A percentile compares a stretch with the other conserved stretches of the same genome.
Conservation (phyloP, 2,113 vertebrate species). For the Dicrurus megarhynchus region DNA sequence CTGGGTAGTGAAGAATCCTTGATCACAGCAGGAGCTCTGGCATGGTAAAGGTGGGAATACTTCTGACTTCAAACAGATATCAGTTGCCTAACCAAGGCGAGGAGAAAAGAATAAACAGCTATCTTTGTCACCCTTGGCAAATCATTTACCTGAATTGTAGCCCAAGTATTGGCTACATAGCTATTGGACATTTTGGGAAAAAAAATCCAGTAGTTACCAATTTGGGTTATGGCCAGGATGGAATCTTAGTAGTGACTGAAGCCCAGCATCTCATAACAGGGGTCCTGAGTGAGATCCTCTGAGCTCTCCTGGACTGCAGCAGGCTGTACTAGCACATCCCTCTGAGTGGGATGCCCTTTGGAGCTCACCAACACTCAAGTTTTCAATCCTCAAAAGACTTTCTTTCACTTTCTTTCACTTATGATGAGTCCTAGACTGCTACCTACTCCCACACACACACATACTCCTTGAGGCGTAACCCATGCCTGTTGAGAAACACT, state of each 20-base stretch:
- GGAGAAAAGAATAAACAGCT: neutral
- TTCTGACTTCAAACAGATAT: neutral
- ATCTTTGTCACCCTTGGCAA: neutral
- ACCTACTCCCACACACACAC: no score
- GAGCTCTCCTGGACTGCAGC: neutral
- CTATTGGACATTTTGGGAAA: neutral
- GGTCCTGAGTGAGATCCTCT: neutral
- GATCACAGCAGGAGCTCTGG: neutral
- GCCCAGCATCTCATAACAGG: neutral
- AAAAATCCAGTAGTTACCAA: neutral
- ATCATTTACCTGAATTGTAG: neutral
- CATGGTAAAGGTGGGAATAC: neutral
- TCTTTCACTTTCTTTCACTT: neutral
- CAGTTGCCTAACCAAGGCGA: neutral
- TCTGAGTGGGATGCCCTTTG: neutral
- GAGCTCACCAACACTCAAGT: rapidly evolving
- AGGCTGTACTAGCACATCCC: neutral
- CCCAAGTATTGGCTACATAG: neutral
- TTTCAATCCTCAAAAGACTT: neutral
- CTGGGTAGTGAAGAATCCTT: neutral
- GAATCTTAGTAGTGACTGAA: neutral
- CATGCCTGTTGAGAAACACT: neutral
- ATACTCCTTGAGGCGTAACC: neutral
- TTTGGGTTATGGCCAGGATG: neutral
- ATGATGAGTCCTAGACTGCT: no score